These are phyloP conservation scores for Caenorhabditis zanzibari DNA, from an alignment of 2,888 invertebrate genomes.

Conservation along the genomic window DNA sequence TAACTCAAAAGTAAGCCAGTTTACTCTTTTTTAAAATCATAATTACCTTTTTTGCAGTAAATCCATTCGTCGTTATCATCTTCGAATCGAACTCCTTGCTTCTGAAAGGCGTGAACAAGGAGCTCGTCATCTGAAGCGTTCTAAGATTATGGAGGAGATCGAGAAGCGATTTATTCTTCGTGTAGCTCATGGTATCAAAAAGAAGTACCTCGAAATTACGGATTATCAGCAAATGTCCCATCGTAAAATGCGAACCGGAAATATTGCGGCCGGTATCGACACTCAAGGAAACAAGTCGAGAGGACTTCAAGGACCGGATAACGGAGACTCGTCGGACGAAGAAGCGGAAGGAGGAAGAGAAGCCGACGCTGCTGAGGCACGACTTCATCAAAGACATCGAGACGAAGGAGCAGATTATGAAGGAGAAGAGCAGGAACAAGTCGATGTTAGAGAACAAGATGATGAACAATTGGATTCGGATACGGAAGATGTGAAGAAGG, in stretches of 20 bases:
- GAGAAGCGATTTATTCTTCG: slow-evolving; percentile 85
- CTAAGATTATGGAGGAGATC: slow-evolving; percentile 84
- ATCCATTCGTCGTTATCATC: slow-evolving; percentile 74
- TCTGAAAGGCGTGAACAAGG: slow-evolving; percentile 89
- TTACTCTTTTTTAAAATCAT: background rate
- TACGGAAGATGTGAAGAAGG: slow-evolving; percentile 80
- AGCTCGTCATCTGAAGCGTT: slow-evolving; percentile 87
- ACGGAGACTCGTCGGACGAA: slow-evolving; percentile 79
- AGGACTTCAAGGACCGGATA: slow-evolving; percentile 64
- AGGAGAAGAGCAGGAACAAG: slow-evolving; percentile 80
- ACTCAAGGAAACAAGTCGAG: slow-evolving; percentile 7
- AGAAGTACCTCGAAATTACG: slow-evolving; percentile 67
- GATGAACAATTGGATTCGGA: slow-evolving; percentile 80
- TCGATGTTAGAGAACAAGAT: slow-evolving; percentile 85
- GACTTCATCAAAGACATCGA: slow-evolving; percentile 78
- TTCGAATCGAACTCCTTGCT: slow-evolving; percentile 86
- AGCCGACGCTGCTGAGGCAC: slow-evolving; percentile 80
- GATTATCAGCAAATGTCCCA: slow-evolving; percentile 72
- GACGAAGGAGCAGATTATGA: slow-evolving; percentile 82
- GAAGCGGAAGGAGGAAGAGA: slow-evolving; percentile 80
- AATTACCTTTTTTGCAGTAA: slow-evolving; percentile 62
- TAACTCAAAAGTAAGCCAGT: slow-evolving; percentile 29
- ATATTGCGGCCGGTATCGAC: slow-evolving; percentile 60
- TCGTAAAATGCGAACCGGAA: slow-evolving; percentile 67
- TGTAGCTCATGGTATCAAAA: slow-evolving; percentile 68